Percentiles rank a stretch among this genome's conserved stretches.
Evolutionary conservation across 2,113 vertebrate genomes (phyloP).

Genomic region (Grantiella picta): DNA sequence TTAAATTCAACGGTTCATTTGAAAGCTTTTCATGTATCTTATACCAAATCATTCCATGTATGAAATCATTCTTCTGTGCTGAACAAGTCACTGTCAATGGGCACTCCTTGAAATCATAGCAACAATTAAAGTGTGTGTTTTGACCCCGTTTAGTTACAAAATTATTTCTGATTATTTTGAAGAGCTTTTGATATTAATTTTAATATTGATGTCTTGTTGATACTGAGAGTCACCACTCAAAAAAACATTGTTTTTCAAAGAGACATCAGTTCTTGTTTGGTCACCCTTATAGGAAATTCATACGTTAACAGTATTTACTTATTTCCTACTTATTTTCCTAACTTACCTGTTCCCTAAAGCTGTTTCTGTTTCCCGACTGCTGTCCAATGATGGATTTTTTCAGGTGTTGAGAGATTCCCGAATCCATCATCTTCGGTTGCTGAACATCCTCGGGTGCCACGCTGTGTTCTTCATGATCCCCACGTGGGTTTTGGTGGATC

Average conservation of each 20-base stretch:
- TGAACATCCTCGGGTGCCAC: conserved; percentile 93
- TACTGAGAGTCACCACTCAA: neutral
- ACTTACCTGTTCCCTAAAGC: neutral
- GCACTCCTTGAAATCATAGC: neutral
- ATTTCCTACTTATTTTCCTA: neutral
- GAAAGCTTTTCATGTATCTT: neutral
- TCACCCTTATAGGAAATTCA: neutral
- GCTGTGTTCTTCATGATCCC: conserved; percentile 97
- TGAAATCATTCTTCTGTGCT: neutral
- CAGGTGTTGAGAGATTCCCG: conserved; percentile 91
- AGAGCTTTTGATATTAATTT: neutral
- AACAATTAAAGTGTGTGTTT: neutral
- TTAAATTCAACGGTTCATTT: neutral
- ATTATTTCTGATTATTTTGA: neutral
- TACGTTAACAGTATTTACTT: neutral
- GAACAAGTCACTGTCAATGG: neutral
- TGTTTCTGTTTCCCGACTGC: neutral
- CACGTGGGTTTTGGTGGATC: conserved; percentile 94
- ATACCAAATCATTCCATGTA: neutral
- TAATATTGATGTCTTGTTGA: neutral
- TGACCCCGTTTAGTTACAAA: neutral
- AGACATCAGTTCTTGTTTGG: neutral
- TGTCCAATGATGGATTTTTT: neutral
- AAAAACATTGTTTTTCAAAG: neutral
- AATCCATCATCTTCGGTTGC: conserved; percentile 90